A percentile compares a stretch with the other conserved stretches of the same genome.
Evolutionary conservation across 2,113 vertebrate species (phyloP).

Genomic region (Coryphaenoides rupestris): DNA sequence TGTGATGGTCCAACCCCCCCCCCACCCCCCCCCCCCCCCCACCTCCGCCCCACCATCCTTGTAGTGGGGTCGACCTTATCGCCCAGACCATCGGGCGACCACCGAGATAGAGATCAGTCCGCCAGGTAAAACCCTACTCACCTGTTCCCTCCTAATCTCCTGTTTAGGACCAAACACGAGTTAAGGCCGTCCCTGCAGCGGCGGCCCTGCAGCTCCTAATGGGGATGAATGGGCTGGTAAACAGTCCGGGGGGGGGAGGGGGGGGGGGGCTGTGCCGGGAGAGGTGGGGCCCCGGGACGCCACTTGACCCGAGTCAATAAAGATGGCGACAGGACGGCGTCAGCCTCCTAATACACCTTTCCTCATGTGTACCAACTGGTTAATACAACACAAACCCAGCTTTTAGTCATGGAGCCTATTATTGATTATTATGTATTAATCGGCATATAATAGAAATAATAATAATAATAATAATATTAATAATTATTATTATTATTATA

Average conservation of each 20-base stretch:
- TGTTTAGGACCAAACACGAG: conserved; percentile 34
- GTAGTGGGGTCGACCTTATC: neutral
- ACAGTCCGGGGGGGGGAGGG: conserved; percentile 39
- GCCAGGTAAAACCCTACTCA: neutral
- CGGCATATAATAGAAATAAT: neutral
- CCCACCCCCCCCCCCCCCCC: too few relatives aligned
- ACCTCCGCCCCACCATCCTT: conserved; percentile 1
- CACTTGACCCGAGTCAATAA: conserved; percentile 54
- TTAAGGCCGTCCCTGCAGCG: conserved; percentile 17
- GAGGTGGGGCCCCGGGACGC: conserved; percentile 26
- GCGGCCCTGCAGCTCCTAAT: conserved; percentile 33
- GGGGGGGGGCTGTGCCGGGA: conserved; percentile 8
- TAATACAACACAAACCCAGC: neutral
- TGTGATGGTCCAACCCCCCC: too few relatives aligned
- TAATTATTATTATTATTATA: neutral
- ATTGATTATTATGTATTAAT: neutral
- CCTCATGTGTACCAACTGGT: neutral
- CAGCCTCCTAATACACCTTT: conserved; percentile 3
- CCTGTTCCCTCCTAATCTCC: conserved; percentile 28
- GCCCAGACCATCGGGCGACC: conserved; percentile 37
- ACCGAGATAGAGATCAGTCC: conserved; percentile 39
- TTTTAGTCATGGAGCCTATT: too few relatives aligned
- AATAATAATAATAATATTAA: neutral
- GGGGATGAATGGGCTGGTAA: conserved; percentile 54
- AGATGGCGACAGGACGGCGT: conserved; percentile 64